phyloP scores from a whole-genome alignment of 2,797 vertebrate genomes.

The Hypotaenidia okinawae region DNA sequence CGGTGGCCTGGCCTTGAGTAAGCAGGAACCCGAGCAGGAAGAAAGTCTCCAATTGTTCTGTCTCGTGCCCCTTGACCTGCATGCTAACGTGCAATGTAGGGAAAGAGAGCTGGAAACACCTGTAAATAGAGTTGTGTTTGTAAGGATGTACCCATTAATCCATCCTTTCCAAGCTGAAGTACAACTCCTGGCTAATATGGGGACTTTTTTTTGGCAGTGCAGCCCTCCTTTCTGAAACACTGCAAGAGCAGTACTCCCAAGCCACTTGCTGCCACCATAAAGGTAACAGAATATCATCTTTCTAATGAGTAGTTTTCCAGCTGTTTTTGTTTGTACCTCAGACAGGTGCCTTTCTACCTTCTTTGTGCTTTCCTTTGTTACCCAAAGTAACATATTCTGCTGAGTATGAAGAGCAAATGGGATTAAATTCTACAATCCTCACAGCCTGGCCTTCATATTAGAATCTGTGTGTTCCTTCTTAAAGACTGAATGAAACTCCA shows the following conservation, averaged over 20 bases:
- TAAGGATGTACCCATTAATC: neutral
- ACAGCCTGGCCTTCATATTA: neutral
- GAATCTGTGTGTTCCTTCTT: neutral
- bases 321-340: neutral
- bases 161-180: neutral
- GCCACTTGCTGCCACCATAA: neutral
- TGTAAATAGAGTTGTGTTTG: neutral
- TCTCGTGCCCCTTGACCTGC: neutral
- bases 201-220: slow-evolving; percentile 10
- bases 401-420: neutral
- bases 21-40: neutral
- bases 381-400: neutral
- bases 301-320: neutral
- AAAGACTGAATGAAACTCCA: neutral
- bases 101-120: neutral
- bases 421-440: neutral
- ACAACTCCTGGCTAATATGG: neutral
- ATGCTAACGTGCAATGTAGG: neutral
- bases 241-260: neutral
- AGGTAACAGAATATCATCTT: slow-evolving; percentile 17
- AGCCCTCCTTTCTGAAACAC: neutral
- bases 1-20: neutral
- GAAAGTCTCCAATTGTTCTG: neutral
- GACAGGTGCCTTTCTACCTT: neutral
- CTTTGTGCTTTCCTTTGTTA: neutral